Base-by-base conservation (phyloP, 2,797 vertebrate species). In the Leptodactylus fallax region DNA sequence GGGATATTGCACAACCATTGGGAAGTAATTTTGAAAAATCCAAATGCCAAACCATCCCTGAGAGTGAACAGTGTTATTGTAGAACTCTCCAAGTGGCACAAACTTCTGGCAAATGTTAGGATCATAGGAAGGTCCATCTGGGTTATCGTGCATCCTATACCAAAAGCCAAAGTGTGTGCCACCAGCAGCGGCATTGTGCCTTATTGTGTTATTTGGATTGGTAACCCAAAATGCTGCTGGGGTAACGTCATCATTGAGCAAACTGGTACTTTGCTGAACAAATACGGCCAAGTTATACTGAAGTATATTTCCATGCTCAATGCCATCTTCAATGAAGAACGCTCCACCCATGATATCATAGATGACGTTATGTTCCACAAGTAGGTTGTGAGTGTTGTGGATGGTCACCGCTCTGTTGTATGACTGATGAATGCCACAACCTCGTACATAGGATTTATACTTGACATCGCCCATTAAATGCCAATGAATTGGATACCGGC, bases 131-230 rank as follows among this genome's bases (percentile, higher is more conserved):
- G 95, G 93, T 0, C 96, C 96, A 5, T 97, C 96, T 0, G 97
- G 97, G 82, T 96, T 87, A 0, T 95, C 53, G 25, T 97, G 95
- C 96, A 98, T 97, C 53, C 96, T 95, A 91, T 97, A 98, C 97
- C 97, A 98, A 94, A 96, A 98, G 21, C 97, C 97, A 5, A 98
- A 98, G 92, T 97, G 97, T 21, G 96, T 96, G 3, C 97, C 97
- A 0, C 97, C 97, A 0, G 96, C 97, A 0, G 95, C 97, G 0
- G 90, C 93, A 17, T 97, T 98, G 93, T 97, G 96, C 0, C 95
- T 94, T 85, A 98, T 91, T 83, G 94, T 95, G 91, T 98, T 98
- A 91, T 97, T 95, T 12, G 97, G 96, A 81, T 97, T 97, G 91
- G 96, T 97, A 90, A 98, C 95, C 97, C 97, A 97, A 93, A 94